Conservation (phyloP, 2,888 invertebrate species). For the Neoaliturus tenellus region DNA sequence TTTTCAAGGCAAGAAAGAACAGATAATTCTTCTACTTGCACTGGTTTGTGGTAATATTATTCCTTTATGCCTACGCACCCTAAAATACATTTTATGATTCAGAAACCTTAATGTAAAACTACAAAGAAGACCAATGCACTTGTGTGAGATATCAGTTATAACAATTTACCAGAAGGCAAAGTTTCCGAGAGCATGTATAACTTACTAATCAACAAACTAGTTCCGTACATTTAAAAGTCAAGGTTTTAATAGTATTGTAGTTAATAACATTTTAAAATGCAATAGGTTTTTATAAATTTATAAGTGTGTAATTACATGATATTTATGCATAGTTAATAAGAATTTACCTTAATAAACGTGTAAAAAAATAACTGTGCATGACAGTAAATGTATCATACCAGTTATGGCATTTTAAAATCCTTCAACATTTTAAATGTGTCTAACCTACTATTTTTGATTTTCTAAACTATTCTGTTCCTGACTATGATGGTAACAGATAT, state of each 20-base stretch:
- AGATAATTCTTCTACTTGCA: too few species aligned
- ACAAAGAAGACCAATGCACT: constrained; percentile 33
- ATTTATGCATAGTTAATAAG: not conserved
- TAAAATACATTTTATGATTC: not conserved
- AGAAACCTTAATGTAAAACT: not conserved
- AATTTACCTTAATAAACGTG: not conserved
- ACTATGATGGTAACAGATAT: not conserved
- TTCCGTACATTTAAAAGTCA: not conserved
- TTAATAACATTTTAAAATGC: constrained; percentile 25
- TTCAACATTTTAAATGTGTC: not conserved
- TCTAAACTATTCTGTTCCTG: not conserved
- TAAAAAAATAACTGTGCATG: constrained; percentile 13
- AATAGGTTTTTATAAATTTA: not conserved
- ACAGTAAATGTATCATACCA: not conserved
- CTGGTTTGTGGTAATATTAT: too few species aligned
- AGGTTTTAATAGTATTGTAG: constrained; percentile 4
- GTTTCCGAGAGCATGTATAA: constrained; percentile 11
- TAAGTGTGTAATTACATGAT: not conserved
- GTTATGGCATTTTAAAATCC: not conserved
- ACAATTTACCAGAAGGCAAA: constrained; percentile 40
- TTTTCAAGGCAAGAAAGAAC: too few species aligned
- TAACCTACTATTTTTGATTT: not conserved
- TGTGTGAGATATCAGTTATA: constrained; percentile 43
- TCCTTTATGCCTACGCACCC: not conserved
- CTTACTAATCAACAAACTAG: constrained; percentile 18